Conservation (phyloP, 92 coral and sea anemone species). For the Zoanthus gigantus region DNA sequence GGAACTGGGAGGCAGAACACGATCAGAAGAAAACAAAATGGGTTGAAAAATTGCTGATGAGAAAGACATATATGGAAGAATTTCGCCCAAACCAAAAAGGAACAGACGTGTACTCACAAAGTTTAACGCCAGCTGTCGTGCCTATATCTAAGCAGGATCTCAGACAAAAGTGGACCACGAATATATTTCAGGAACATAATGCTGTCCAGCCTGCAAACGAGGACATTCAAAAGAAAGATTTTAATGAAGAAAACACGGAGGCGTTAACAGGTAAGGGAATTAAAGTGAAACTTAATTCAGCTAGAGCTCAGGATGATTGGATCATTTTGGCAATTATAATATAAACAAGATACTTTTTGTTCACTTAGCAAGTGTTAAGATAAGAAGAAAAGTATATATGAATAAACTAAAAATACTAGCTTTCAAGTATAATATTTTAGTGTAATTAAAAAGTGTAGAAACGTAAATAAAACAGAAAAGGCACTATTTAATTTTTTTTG, state of each 20-base stretch:
- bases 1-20: neutral
- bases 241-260: neutral
- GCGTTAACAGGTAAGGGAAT: conserved; percentile 1
- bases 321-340: no score
- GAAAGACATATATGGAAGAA: neutral
- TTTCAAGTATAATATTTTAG: no score
- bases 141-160: neutral
- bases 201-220: neutral
- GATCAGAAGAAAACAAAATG: neutral
- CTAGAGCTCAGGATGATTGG: no score
- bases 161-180: neutral
- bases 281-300: no score
- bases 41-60: neutral
- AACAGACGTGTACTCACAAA: neutral
- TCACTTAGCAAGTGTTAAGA: no score
- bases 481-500: no score
- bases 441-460: no score
- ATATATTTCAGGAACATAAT: neutral
- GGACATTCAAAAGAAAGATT: neutral
- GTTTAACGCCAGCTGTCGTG: neutral
- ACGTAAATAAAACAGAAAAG: no score
- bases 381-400: no score
- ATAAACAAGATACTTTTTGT: no score
- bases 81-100: neutral
- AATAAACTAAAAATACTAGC: no score